Base-by-base conservation (phyloP, 2,888 invertebrate genomes). In the Cryptus armator region DNA sequence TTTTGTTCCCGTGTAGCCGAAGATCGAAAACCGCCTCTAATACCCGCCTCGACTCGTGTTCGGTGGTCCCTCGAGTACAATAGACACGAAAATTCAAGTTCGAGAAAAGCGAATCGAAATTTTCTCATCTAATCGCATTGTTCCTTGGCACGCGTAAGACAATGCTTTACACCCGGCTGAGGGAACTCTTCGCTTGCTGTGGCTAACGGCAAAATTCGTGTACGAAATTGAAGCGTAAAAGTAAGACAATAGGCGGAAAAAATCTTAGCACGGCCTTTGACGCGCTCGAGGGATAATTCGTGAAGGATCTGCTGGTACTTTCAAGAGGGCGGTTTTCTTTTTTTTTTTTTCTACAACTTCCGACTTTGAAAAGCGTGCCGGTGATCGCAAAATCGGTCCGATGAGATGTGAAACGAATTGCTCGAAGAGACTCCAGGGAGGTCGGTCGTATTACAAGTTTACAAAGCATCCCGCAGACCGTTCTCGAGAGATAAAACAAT, bases 221-320 rank as follows among this genome's bases (percentile, higher is more conserved):
- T 43, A 46, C 71, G 62, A 81, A 87, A 90, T 90, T 90, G 88
- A 87, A 88, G 89, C 91, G 90, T 91, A 88, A 91, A 91, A 90
- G 83, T 90, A 90, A 91, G 89, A 92, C 91, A 91, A 92, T 91
- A 89, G 90, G 87, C 89, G 89, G 91, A 90, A 91, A 91, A 91
- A 90, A 80, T 85, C 81, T 82, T 83, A 66, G 78, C 85, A 83
- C 83, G 75, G 59, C 68, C 85, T 77, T 46, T 76, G 81, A 86
- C 79, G 64, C 76, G 72, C 81, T 51, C 72, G 70, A 70, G 62
- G 75, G 68, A 56, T 74, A 72, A 81, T 76, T 67, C 48, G 56
- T 44, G 51, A 48, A n/a, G 77, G 7, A 59, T 32, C 68, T 46
- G 62, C 48, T 64, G 74, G 48, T 46, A 43, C 59, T 29, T 14